Evolutionary conservation across 2,113 vertebrate genomes (phyloP).

Genomic region (Antigone vipio): DNA sequence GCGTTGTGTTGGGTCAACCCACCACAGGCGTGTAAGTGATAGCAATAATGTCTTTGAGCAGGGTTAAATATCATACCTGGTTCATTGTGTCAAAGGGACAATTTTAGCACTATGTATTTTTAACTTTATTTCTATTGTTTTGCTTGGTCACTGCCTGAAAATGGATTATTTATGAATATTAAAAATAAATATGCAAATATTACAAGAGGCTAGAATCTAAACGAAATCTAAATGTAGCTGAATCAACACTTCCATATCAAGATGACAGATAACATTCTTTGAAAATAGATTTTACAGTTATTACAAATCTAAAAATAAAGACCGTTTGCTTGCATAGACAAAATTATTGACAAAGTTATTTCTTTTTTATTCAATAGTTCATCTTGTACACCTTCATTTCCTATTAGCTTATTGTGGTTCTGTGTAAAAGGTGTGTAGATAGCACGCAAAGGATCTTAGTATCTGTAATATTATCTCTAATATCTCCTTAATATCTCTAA

Average conservation of each 20-base stretch:
- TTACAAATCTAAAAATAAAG: background rate
- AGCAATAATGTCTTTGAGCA: background rate
- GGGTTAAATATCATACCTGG: background rate
- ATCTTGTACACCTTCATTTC: background rate
- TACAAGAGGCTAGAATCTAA: background rate
- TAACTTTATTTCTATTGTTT: background rate
- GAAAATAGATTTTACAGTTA: background rate
- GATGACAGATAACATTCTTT: background rate
- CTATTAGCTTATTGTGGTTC: background rate
- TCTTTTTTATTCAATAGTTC: background rate
- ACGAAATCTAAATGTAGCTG: background rate
- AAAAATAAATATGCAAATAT: background rate
- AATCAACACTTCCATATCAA: background rate
- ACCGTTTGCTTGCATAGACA: background rate
- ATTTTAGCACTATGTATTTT: background rate
- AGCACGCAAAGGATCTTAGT: background rate
- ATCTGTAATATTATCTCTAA: background rate
- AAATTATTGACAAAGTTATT: background rate
- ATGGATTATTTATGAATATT: background rate
- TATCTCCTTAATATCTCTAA: background rate
- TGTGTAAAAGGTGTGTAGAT: background rate
- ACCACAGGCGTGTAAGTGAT: background rate
- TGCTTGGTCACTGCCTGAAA: background rate
- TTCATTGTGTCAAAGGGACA: background rate
- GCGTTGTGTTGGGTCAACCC: too few species aligned